These are phyloP conservation scores for Sinocyclocheilus anshuiensis DNA, from an alignment of 2,113 vertebrate species.

Conservation along the genomic window DNA sequence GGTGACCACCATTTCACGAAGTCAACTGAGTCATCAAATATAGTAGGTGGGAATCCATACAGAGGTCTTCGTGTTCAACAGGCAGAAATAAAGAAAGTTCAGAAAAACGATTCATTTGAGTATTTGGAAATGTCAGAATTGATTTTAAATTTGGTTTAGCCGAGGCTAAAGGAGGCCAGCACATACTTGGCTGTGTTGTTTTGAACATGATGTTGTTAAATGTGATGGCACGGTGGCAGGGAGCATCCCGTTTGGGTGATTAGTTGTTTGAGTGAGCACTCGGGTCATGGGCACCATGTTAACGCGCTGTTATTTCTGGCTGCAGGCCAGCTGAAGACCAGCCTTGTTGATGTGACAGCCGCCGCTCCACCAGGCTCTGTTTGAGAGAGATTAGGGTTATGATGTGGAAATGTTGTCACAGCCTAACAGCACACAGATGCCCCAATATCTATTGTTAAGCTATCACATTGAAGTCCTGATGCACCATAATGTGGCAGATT, in stretches of 20 bases:
- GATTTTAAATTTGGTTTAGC: not conserved
- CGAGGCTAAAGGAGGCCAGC: not conserved
- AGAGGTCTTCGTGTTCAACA: not conserved
- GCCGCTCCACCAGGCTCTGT: not conserved
- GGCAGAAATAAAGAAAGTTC: not conserved
- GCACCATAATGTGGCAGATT: not conserved
- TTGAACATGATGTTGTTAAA: not conserved
- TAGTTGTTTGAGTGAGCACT: slow-evolving; percentile 23
- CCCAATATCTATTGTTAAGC: not conserved
- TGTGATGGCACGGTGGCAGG: not conserved
- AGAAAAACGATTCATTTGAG: not conserved
- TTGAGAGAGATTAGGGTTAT: slow-evolving; percentile 41
- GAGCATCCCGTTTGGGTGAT: not conserved
- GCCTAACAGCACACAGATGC: not conserved
- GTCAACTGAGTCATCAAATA: slow-evolving; percentile 13
- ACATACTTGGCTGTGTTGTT: not conserved
- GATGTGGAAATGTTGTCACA: slow-evolving; percentile 19
- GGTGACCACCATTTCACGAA: not conserved
- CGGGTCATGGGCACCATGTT: slow-evolving; percentile 22
- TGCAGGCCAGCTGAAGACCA: slow-evolving; percentile 19
- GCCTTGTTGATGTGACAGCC: slow-evolving; percentile 25
- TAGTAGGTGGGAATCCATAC: not conserved
- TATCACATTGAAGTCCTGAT: not conserved
- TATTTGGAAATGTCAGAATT: not conserved
- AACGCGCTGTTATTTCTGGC: slow-evolving; percentile 25